Conservation (phyloP, 2,888 invertebrate genomes). For the Tenthredo livida region DNA sequence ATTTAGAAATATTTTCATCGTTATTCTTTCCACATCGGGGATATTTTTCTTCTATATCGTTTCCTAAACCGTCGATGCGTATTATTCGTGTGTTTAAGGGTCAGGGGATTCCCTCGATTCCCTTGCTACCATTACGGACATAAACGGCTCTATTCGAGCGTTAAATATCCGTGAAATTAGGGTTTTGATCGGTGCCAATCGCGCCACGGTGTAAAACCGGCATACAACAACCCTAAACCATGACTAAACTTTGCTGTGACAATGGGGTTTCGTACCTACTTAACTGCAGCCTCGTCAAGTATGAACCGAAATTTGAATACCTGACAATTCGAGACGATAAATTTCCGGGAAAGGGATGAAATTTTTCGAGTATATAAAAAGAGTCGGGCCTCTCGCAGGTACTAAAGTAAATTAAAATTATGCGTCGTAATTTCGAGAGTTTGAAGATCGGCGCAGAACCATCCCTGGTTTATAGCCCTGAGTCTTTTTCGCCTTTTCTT, state of each 20-base stretch:
- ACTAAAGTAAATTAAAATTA: constrained; percentile 9
- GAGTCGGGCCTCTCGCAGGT: not conserved
- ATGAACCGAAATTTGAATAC: not conserved
- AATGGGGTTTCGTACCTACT: not conserved
- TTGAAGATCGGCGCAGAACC: not conserved
- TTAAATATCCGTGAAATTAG: constrained; percentile 54
- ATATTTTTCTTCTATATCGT: not conserved
- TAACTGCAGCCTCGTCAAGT: not conserved
- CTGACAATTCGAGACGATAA: not conserved
- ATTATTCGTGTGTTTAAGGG: constrained; percentile 18
- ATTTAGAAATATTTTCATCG: not conserved
- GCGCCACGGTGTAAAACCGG: not conserved
- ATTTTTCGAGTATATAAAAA: not conserved
- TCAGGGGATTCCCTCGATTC: constrained; percentile 21
- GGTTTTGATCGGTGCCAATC: constrained; percentile 53
- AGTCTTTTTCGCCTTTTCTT: not conserved
- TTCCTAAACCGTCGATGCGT: constrained; percentile 14
- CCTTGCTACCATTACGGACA: not conserved
- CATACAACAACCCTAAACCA: not conserved
- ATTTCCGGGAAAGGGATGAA: not conserved
- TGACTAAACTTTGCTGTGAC: not conserved
- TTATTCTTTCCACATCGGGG: not conserved
- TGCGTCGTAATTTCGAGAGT: not conserved
- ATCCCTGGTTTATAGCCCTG: constrained; percentile 13
- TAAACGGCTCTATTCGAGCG: constrained; percentile 39